phyloP scores from a whole-genome alignment of 2,888 invertebrate genomes.

The Galerucella nymphaeae region DNA sequence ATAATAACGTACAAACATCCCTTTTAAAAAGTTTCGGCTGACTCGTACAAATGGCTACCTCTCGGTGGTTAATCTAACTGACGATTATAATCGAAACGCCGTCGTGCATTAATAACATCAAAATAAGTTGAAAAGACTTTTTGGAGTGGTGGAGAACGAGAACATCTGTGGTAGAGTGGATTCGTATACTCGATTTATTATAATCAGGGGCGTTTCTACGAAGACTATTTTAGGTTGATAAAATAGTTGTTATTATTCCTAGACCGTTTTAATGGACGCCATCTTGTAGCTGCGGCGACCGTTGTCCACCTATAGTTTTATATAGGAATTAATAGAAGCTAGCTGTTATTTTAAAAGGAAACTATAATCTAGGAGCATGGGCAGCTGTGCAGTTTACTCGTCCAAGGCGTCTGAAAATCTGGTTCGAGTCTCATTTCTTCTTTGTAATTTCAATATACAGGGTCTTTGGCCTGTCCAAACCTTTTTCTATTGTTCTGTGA shows the following conservation, averaged over 20 bases:
- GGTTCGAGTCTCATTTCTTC: too few relatives aligned
- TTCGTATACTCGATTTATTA: conserved; percentile 13
- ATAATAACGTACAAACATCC: conserved; percentile 5
- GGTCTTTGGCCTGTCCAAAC: too few relatives aligned
- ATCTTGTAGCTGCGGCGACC: too few relatives aligned
- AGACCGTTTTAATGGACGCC: too few relatives aligned
- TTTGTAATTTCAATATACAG: too few relatives aligned
- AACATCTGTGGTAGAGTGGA: conserved; percentile 28
- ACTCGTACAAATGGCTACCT: conserved; percentile 37
- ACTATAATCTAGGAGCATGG: too few relatives aligned
- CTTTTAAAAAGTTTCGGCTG: conserved; percentile 24
- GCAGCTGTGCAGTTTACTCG: too few relatives aligned
- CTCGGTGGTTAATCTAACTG: conserved; percentile 49
- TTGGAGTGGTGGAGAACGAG: conserved; percentile 35
- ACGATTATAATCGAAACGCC: conserved; percentile 60
- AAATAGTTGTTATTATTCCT: neutral
- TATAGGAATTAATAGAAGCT: too few relatives aligned
- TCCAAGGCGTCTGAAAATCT: too few relatives aligned
- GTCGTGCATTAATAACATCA: conserved; percentile 57
- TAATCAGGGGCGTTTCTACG: conserved; percentile 14
- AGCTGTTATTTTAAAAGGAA: too few relatives aligned
- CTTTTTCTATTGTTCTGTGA: too few relatives aligned
- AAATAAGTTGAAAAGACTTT: conserved; percentile 39
- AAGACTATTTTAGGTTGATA: neutral
- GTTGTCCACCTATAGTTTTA: too few relatives aligned